Evolutionary conservation across 1,140 invertebrate species (phyloP).

Genomic region (Nomia melanderi): DNA sequence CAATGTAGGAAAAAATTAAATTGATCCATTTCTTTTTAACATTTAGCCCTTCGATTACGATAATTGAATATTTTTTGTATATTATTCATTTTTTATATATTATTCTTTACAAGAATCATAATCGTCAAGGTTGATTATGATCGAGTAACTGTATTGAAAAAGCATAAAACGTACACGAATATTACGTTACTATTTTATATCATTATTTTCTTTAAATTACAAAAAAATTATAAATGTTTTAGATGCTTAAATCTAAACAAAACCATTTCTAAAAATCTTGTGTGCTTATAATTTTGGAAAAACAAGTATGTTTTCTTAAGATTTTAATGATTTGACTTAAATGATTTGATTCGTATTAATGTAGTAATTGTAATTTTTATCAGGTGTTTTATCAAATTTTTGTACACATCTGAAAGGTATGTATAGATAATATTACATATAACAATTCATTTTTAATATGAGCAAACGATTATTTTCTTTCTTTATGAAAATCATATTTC

Average conservation of each 20-base stretch:
- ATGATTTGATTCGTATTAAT: not conserved
- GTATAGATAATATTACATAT: not conserved
- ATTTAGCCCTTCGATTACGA: constrained; percentile 27
- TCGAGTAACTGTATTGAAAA: not conserved
- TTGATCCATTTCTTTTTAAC: constrained; percentile 41
- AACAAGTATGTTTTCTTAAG: constrained; percentile 3
- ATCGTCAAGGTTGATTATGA: not conserved
- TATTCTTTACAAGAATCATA: constrained; percentile 10
- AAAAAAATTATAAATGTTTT: not conserved
- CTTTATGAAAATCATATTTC: not conserved
- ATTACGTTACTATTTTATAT: constrained; percentile 6
- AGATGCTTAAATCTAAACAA: not conserved
- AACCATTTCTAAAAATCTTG: not conserved
- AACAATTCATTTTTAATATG: not conserved
- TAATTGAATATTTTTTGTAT: constrained; percentile 34
- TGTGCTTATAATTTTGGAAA: not conserved
- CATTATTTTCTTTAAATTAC: not conserved
- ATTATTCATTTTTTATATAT: constrained; percentile 23
- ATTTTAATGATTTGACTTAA: not conserved
- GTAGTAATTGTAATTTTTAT: not conserved
- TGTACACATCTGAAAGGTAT: constrained; percentile 14
- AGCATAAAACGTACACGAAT: not conserved
- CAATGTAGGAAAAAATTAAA: constrained; percentile 48
- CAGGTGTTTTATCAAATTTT: constrained; percentile 16
- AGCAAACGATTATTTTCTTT: not conserved